Base-by-base conservation (phyloP, 2,888 invertebrate species). In the Pegoplata infirma region DNA sequence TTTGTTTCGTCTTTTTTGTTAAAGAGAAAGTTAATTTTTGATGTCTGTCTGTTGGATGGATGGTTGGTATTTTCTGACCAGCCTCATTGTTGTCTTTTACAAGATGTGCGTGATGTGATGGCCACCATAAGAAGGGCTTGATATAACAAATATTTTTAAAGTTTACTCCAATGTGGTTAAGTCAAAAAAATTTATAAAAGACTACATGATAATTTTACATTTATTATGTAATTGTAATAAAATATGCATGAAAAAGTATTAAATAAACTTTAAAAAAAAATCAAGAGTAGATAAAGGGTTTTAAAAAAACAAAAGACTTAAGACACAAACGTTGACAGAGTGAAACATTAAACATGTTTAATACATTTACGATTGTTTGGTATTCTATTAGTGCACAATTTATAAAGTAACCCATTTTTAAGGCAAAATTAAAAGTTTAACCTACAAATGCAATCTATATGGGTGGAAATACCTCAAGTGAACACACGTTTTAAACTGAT, bases 11-110 rank as follows among this genome's bases (percentile, higher is more conserved):
- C n/a, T 68, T 14, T 10, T 46, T 55, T 71, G 28, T 68, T 49
- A 78, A 78, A 73, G 77, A 69, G 77, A 78, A 78, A 78, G 77
- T 69, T 68, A 47, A 64, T 59, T 14, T 12, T n/a, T n/a, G n/a
- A n/a, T 36, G 58, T 23, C 56, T 36, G 44, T 49, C 25, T 36
- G 59, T 19, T 6, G 2, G 44, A 8, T n/a, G n/a, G n/a, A n/a
- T n/a, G n/a, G n/a, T n/a, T 47, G 46, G 19, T 55, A 7, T 44
- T 67, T 49, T 8, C 56, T 56, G 68, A 56, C 68, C 63, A 56
- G 25, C 3, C 58, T 32, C 28, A 19, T 16, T 16, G n/a, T n/a
- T n/a, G n/a, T n/a, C n/a, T 17, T 12, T 12, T 44, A 0, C n/a
- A 71, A 61, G 61, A 32, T 66, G 59, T 59, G 40, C 56, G 28